These are phyloP conservation scores for Ranitomeya imitator DNA, from an alignment of 2,113 vertebrate species.

Conservation along the genomic window DNA sequence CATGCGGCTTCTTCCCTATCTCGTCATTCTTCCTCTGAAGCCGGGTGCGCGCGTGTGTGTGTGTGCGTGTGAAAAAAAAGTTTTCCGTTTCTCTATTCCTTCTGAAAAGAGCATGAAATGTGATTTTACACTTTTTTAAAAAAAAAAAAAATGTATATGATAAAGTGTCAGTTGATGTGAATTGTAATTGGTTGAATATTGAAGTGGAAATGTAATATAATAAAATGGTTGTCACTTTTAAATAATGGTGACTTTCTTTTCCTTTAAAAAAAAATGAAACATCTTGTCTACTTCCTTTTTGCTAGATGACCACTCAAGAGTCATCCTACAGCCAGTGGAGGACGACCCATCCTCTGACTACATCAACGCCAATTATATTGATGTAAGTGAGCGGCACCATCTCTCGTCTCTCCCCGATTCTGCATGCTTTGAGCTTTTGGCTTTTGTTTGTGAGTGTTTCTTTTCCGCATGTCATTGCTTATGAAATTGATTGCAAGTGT, in stretches of 20 bases:
- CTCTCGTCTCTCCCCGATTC: constrained; percentile 72
- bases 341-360: constrained; percentile 99
- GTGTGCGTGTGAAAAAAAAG: no score
- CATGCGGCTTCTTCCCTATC: no score
- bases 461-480: constrained; percentile 76
- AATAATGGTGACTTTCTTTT: background rate
- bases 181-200: no score
- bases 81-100: no score
- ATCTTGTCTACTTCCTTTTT: background rate
- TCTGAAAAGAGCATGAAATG: no score
- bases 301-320: constrained; percentile 97
- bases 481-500: constrained; percentile 76
- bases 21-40: no score
- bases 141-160: no score
- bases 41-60: no score
- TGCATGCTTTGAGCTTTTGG: constrained; percentile 62
- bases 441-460: constrained; percentile 79
- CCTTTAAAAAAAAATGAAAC: background rate
- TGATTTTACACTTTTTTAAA: no score
- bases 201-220: no score
- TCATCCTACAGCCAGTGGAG: constrained; percentile 97
- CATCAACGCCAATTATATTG: constrained; percentile 99
- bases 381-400: constrained; percentile 90
- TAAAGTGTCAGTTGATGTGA: no score
- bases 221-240: background rate